These are phyloP conservation scores for Himalopsyche phryganea DNA, from an alignment of 1,140 invertebrate species.

Conservation along the genomic window DNA sequence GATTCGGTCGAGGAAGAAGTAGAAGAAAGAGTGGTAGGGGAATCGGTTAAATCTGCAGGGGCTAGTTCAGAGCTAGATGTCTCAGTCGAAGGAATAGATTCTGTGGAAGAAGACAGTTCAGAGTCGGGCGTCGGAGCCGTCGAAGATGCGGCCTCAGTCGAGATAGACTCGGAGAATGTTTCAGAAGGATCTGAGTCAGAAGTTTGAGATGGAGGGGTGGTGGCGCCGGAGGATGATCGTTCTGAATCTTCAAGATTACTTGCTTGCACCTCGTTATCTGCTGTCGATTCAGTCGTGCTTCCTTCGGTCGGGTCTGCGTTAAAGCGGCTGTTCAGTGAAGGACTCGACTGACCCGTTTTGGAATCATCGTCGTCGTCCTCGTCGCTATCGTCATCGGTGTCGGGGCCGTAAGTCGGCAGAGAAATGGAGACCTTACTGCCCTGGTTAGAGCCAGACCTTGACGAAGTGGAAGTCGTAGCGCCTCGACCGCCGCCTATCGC, in stretches of 20 bases:
- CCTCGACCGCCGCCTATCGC: conserved; percentile 50
- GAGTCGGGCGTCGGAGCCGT: conserved; percentile 7
- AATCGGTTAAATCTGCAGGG: neutral
- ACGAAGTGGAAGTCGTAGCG: conserved; percentile 39
- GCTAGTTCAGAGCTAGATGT: neutral
- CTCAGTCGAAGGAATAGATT: conserved; percentile 14
- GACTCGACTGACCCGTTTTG: neutral
- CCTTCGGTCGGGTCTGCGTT: conserved; percentile 5
- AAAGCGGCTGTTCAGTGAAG: conserved; percentile 10
- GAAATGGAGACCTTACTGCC: conserved; percentile 45
- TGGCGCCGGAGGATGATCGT: conserved; percentile 16
- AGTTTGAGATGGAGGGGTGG: conserved; percentile 1
- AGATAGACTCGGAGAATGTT: conserved; percentile 1
- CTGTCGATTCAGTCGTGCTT: conserved; percentile 5
- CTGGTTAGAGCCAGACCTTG: conserved; percentile 40
- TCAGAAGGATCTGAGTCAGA: neutral
- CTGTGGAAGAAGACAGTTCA: conserved; percentile 17
- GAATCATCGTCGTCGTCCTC: conserved; percentile 36
- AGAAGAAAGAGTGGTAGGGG: neutral
- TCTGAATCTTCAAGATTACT: conserved; percentile 17
- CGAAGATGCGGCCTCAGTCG: conserved; percentile 4
- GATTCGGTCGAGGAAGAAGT: conserved; percentile 13
- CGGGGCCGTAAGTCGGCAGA: conserved; percentile 51
- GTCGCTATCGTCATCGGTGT: conserved; percentile 43
- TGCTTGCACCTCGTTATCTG: conserved; percentile 31